Conservation (phyloP, 37 sponge, comb jelly and placozoan genomes). For the Aplysina aerophoba region DNA sequence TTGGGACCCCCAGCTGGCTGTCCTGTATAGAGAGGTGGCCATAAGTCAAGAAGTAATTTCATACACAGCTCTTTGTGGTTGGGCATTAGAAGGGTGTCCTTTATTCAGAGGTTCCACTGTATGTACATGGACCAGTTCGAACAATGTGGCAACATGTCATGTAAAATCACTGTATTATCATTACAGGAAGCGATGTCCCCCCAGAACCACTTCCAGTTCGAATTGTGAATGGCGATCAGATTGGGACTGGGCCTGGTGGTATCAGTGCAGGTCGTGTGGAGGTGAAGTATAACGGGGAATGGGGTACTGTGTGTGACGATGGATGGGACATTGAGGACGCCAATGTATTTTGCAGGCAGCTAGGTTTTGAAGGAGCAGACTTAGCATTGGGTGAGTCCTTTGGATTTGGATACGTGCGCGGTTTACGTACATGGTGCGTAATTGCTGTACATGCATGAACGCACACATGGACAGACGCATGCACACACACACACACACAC, state of each 20-base stretch:
- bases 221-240: conserved; percentile 2
- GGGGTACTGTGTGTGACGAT: conserved; percentile 36
- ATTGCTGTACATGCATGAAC: too few relatives aligned
- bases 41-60: neutral
- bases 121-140: too few relatives aligned
- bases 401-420: neutral
- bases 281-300: conserved; percentile 2
- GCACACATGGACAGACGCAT: too few relatives aligned
- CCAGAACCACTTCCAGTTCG: conserved; percentile 7
- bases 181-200: neutral
- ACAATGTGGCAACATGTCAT: too few relatives aligned
- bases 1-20: too few relatives aligned
- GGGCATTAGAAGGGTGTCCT: too few relatives aligned
- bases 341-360: conserved; percentile 27
- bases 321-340: conserved; percentile 40
- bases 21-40: neutral
- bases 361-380: conserved; percentile 29
- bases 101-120: too few relatives aligned
- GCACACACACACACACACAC: too few relatives aligned
- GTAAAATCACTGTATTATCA: neutral
- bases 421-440: too few relatives aligned
- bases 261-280: conserved; percentile 21
- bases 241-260: neutral
- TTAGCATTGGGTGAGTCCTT: conserved; percentile 22
- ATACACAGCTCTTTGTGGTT: too few relatives aligned